Conservation (phyloP, 2,113 vertebrate genomes). For the Serinus canaria region DNA sequence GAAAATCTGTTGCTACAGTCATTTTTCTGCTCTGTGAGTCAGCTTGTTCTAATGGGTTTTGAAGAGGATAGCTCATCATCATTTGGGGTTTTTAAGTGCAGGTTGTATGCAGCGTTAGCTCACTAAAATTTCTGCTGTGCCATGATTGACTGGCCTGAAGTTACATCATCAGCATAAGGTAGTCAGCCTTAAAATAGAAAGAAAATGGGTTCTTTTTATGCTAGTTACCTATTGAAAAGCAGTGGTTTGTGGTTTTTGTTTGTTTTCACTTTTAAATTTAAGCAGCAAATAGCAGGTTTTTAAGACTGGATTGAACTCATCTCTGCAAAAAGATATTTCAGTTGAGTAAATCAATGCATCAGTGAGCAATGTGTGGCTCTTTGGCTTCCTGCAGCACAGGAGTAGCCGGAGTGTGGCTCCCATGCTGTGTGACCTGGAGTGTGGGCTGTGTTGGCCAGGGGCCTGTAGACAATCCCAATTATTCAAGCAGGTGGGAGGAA, state of each 20-base stretch:
- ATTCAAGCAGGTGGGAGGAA: not conserved
- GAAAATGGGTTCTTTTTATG: not conserved
- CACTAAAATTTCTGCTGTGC: constrained; percentile 11
- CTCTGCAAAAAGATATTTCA: not conserved
- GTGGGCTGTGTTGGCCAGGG: not conserved
- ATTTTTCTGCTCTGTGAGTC: constrained; percentile 49
- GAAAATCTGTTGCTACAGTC: constrained; percentile 41
- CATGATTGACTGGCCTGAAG: not conserved
- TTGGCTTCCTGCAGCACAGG: not conserved
- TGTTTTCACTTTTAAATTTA: not conserved
- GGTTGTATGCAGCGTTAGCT: constrained; percentile 28
- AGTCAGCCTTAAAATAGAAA: constrained; percentile 8
- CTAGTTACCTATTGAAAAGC: not conserved
- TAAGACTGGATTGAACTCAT: not conserved
- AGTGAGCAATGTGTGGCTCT: not conserved
- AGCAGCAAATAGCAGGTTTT: not conserved
- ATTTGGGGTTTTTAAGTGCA: constrained; percentile 57
- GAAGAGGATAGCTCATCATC: constrained; percentile 38
- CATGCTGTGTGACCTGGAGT: not conserved
- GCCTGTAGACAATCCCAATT: not conserved
- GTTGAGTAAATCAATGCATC: not conserved
- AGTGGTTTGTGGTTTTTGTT: not conserved
- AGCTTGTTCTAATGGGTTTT: constrained; percentile 54
- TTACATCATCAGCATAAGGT: not conserved
- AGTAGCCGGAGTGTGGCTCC: not conserved